Base-by-base conservation (phyloP, 2,888 invertebrate species). In the Julus scanicus region DNA sequence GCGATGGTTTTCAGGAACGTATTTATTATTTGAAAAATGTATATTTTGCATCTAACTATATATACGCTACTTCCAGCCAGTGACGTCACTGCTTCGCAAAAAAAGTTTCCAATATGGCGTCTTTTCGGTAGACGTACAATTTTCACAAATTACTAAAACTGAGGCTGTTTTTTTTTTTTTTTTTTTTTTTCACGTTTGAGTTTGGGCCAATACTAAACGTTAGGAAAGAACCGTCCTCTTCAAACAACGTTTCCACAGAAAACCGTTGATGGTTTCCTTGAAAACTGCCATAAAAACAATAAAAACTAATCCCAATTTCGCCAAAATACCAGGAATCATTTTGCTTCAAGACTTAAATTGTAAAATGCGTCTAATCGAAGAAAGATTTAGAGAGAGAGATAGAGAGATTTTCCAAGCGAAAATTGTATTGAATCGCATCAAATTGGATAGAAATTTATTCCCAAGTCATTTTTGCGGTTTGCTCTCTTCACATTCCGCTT, bases 381-480 rank as follows among this genome's bases (percentile, higher is more conserved):
- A n/a, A 49, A 49, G 49, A 49, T 13, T 49, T 13, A n/a, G n/a
- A n/a, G n/a, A n/a, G n/a, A n/a, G n/a, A 15, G 53, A 15, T 6
- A 15, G 53, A 53, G 53, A 9, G 63, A n/a, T 63, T 63, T 63
- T 17, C n/a, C n/a, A 13, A n/a, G n/a, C 63, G 3, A 63, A 63
- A 63, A 63, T 63, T 63, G 63, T 63, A 57, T 57, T 20, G 63
- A 63, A n/a, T n/a, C n/a, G n/a, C n/a, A n/a, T n/a, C n/a, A n/a
- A n/a, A n/a, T n/a, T n/a, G n/a, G n/a, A n/a, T n/a, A n/a, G n/a
- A n/a, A 63, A 63, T 17, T 57, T 57, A 17, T 57, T 57, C 57
- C 4, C 11, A 13, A 57, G 49, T 49, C 13, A 49, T 49, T 57
- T 57, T 57, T 57, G 13, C 15, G 57, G 57, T 57, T 57, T 11